Conservation (phyloP, 2,888 invertebrate species). For the Lymantria monacha region DNA sequence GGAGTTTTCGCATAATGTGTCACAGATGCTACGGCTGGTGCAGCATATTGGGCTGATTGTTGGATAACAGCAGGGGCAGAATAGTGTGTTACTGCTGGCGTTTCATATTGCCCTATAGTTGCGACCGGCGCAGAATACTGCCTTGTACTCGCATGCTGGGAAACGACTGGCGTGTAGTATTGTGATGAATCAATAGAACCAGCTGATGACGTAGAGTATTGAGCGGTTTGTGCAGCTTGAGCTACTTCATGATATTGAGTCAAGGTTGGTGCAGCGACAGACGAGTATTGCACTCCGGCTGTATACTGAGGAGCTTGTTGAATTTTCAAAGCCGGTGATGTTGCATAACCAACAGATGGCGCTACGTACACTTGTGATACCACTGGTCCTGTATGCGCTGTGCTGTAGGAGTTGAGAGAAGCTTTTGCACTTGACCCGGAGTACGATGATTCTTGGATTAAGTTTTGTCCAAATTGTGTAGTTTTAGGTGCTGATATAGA, state of each 20-base stretch:
- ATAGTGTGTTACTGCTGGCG: conserved; percentile 30
- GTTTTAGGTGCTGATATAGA: conserved; percentile 58
- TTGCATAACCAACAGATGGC: conserved; percentile 61
- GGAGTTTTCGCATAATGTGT: conserved; percentile 33
- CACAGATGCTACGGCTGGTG: conserved; percentile 31
- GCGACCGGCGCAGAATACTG: conserved; percentile 30
- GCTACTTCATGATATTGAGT: conserved; percentile 46
- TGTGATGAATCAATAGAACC: conserved; percentile 34
- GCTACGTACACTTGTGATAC: conserved; percentile 73
- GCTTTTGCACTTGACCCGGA: conserved; percentile 67
- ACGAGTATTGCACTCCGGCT: conserved; percentile 29
- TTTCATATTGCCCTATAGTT: conserved; percentile 7
- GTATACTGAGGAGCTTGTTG: conserved; percentile 44
- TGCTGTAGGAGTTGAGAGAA: conserved; percentile 61
- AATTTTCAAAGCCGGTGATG: conserved; percentile 54
- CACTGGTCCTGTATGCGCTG: conserved; percentile 60
- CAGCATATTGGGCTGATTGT: conserved; percentile 44
- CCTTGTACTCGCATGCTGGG: conserved; percentile 22
- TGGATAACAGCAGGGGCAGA: conserved; percentile 44
- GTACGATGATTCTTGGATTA: conserved; percentile 54
- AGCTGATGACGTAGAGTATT: conserved; percentile 36
- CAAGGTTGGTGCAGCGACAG: conserved; percentile 35
- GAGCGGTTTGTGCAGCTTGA: conserved; percentile 29
- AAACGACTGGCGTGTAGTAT: conserved; percentile 37
- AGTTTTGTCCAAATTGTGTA: conserved; percentile 57